Evolutionary conservation across 1,140 invertebrate genomes (phyloP), one percentile per base, ranked within the genome.

Genomic region (Drosophila repletoides): DNA sequence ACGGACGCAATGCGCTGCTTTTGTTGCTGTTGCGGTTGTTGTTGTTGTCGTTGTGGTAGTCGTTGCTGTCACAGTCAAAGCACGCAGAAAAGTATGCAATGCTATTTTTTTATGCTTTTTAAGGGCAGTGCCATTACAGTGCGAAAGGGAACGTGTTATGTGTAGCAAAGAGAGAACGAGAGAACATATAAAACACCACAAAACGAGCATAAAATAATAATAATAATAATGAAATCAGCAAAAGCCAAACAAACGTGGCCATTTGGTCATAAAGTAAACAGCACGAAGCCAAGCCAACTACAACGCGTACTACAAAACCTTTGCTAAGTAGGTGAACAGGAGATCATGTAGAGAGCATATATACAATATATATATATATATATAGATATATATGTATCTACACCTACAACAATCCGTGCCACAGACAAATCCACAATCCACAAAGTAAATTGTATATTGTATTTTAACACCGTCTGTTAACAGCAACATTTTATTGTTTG

Each of bases 181-280:
- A 38, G 31, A 15, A 9, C 6, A n/a, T 15, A 56, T 46, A 64
- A 46, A 53, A 17, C 14, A 46, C 48, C 58, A 24, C 73, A 64
- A 83, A 76, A 76, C 51, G 69, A 56, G 52, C 64, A 64, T 69
- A 64, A 73, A 76, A 81, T 74, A 76, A 56, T 67, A 73, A 79
- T 69, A 79, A 79, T 79, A 80, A 81, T 64, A 80, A 80, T 65
- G 48, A 76, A 80, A 80, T 81, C 66, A 81, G 45, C 60, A 34
- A 76, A 60, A 80, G 56, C 60, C 58, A 67, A 67, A 59, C 41
- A 52, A 60, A 40, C 36, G 21, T 41, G 45, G 56, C 56, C 60
- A 67, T 58, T 64, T 49, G 65, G 19, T 52, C 76, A 66, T 79
- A 79, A 79, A 80, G 63, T 63, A 80, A 75, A 74, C 76, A 80